Evolutionary conservation across 1,140 invertebrate genomes (phyloP).

Genomic region (Reticulitermes speratus): DNA sequence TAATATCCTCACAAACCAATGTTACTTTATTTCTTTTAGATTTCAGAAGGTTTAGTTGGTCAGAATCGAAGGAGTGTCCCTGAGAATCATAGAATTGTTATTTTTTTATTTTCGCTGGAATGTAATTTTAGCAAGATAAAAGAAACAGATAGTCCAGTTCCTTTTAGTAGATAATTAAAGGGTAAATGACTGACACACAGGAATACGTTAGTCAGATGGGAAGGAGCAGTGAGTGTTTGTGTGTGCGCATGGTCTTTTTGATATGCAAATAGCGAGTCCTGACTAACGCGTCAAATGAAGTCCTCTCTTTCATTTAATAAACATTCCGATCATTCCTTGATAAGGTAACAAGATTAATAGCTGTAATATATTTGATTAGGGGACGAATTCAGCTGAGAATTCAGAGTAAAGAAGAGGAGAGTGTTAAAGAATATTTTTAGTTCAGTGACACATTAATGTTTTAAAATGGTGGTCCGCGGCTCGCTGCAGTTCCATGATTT

Average conservation of each 20-base stretch:
- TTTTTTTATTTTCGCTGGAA: too few relatives aligned
- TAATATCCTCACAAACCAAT: too few relatives aligned
- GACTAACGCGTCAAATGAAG: not conserved
- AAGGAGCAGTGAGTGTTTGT: not conserved
- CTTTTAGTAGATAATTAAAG: not conserved
- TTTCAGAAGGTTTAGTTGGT: too few relatives aligned
- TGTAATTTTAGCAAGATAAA: too few relatives aligned
- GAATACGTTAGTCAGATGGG: not conserved
- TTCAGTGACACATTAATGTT: not conserved
- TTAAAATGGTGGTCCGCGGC: too few relatives aligned
- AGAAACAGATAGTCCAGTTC: not conserved
- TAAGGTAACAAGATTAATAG: not conserved
- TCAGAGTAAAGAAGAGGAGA: not conserved
- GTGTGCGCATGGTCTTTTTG: not conserved
- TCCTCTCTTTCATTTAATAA: not conserved
- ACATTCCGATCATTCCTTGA: not conserved
- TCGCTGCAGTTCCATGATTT: too few relatives aligned
- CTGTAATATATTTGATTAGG: not conserved
- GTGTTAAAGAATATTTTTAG: not conserved
- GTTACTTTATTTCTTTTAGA: too few relatives aligned
- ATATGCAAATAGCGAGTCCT: not conserved
- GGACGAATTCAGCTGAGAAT: not conserved
- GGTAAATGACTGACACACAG: not conserved
- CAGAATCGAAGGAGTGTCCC: too few relatives aligned
- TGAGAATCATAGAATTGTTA: too few relatives aligned